Base-by-base conservation (phyloP, 2,113 vertebrate genomes). In the Tetrax tetrax region DNA sequence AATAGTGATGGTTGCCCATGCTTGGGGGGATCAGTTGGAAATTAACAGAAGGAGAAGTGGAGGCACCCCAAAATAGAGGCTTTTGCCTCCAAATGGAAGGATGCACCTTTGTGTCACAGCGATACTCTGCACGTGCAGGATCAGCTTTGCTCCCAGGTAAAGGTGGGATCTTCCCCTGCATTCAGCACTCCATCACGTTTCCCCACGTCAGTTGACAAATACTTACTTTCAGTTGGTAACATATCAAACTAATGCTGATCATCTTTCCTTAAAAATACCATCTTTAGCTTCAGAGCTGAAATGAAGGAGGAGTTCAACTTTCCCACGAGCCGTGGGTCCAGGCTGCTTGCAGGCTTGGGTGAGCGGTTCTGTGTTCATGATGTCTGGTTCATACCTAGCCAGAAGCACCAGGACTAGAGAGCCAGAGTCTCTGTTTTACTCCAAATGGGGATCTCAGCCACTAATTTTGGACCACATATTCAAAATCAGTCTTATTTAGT, bases 71-170 rank as follows among this genome's bases (percentile, higher is more conserved):
- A 83, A 89, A 21, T 4, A 11, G 54, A 23, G 22, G 27, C 16
- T 47, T 88, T 23, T 35, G 37, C 54, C 12, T 66, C 50, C 77
- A 63, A 77, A 53, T 14, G n/a, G 50, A 57, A 54, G 19, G 47
- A 43, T 14, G 53, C 10, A 37, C 12, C 35, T 84, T 43, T 25
- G n/a, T 33, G 31, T 18, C 48, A 6, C 43, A 41, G 41, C 2
- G 1, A 28, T 23, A 19, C 47, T 51, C 31, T 37, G 59, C 0
- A 0, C 12, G 1, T 9, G 50, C 21, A 59, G 53, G 21, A 69
- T 21, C 7, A 57, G n/a, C n/a, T 87, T 57, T 56, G 43, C 21
- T 28, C 33, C 20, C 20, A 50, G 31, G 43, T 23, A 38, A 54
- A 76, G 41, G 43, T 68, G 83, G 33, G 48, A 51, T 50, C 53